Evolutionary conservation across 2,888 invertebrate species (phyloP).

Genomic region (Athalia cordata): DNA sequence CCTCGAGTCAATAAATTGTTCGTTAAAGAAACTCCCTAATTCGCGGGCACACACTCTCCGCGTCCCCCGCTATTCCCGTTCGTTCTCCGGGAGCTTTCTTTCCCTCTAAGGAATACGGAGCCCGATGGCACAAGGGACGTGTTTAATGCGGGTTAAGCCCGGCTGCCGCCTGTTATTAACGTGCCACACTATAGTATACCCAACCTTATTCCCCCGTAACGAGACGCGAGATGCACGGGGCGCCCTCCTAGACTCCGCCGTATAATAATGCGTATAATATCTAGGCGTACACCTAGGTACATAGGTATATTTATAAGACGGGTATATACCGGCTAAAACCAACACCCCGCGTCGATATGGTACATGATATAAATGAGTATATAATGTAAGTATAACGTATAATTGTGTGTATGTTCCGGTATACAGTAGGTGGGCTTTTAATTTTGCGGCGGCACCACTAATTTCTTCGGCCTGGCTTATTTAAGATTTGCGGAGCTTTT

Average conservation of each 20-base stretch:
- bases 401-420: neutral
- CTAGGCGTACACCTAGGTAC: neutral
- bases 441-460: conserved; percentile 45
- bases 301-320: neutral
- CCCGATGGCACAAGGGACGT: neutral
- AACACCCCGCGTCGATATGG: too few species aligned
- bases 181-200: conserved; percentile 23
- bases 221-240: conserved; percentile 13
- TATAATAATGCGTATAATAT: conserved; percentile 17
- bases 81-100: neutral
- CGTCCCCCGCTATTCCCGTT: neutral
- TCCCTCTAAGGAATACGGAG: conserved; percentile 8
- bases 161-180: conserved; percentile 43
- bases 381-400: neutral
- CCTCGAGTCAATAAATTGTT: neutral
- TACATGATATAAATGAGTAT: neutral
- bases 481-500: conserved; percentile 55
- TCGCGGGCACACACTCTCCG: neutral
- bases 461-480: conserved; percentile 48
- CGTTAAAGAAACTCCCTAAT: neutral
- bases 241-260: neutral
- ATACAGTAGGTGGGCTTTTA: conserved; percentile 42
- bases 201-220: conserved; percentile 7
- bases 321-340: too few species aligned
- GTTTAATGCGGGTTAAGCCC: conserved; percentile 42